A percentile compares a stretch with the other conserved stretches of the same genome.
Evolutionary conservation across 2,113 vertebrate species (phyloP).

Genomic region (Hemiprocne comata): DNA sequence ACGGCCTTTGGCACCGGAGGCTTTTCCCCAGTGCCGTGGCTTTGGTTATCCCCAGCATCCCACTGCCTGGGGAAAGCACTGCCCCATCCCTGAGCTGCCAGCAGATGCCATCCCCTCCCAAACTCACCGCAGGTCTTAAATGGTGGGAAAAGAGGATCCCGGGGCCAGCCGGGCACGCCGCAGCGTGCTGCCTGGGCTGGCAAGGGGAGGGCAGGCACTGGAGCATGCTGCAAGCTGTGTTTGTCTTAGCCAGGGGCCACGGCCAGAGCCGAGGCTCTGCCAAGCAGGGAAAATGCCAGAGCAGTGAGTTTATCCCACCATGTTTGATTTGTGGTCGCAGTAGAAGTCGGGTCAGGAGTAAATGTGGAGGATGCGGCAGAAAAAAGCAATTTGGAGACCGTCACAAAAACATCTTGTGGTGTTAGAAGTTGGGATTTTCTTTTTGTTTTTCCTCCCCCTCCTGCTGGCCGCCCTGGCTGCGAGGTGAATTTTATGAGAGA

Average conservation of each 20-base stretch:
- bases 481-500: conserved; percentile 42
- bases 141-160: background rate
- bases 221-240: background rate
- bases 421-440: background rate
- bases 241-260: conserved; percentile 12
- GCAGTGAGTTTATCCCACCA: conserved; percentile 14
- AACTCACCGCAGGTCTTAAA: background rate
- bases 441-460: background rate
- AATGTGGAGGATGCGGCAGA: background rate
- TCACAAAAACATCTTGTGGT: background rate
- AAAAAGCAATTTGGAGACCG: background rate
- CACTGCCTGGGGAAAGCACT: background rate
- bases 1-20: background rate
- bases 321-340: background rate
- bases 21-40: accelerated
- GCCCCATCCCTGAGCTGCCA: accelerated
- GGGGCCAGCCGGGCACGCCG: background rate
- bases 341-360: background rate
- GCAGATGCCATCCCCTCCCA: background rate
- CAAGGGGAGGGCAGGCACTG: background rate
- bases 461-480: background rate
- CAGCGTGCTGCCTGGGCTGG: background rate
- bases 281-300: conserved; percentile 22
- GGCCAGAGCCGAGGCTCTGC: background rate
- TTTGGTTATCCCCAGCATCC: background rate